These are phyloP conservation scores for Gambusia holbrooki DNA, from an alignment of 2,113 vertebrate genomes.

Conservation along the genomic window DNA sequence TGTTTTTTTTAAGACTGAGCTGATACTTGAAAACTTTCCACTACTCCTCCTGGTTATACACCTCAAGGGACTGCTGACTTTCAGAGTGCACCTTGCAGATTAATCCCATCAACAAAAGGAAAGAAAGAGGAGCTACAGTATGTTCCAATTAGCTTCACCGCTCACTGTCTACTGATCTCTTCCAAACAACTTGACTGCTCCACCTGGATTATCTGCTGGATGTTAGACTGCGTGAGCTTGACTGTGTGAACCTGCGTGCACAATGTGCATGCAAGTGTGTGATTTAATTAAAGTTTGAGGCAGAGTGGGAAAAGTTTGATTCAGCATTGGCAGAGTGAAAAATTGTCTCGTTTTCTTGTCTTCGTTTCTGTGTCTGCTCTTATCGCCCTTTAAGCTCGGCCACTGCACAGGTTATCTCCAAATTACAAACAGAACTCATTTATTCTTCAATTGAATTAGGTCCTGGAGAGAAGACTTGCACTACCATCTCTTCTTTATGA, in stretches of 20 bases:
- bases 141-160: conserved; percentile 46
- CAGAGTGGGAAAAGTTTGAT: conserved; percentile 72
- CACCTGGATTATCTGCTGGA: conserved; percentile 67
- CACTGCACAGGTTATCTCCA: conserved; percentile 79
- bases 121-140: conserved; percentile 48
- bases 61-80: conserved; percentile 44
- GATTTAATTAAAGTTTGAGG: conserved; percentile 81
- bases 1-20: not conserved
- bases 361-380: conserved; percentile 73
- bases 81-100: conserved; percentile 41
- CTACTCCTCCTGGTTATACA: conserved; percentile 8
- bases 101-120: conserved; percentile 64
- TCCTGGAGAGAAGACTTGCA: conserved; percentile 51
- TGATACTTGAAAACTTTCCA: conserved; percentile 30
- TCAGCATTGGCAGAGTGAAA: conserved; percentile 73
- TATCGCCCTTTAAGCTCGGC: conserved; percentile 73
- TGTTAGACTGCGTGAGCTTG: conserved; percentile 19
- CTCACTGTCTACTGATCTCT: conserved; percentile 58
- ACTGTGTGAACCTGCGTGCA: conserved; percentile 44
- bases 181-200: conserved; percentile 63
- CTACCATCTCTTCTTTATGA: conserved; percentile 60
- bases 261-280: conserved; percentile 71
- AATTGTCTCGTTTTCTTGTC: conserved; percentile 78
- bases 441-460: conserved; percentile 83
- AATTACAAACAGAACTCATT: conserved; percentile 83